These are phyloP conservation scores for Drosophila navojoa DNA, from an alignment of 1,140 invertebrate genomes.

Conservation along the genomic window DNA sequence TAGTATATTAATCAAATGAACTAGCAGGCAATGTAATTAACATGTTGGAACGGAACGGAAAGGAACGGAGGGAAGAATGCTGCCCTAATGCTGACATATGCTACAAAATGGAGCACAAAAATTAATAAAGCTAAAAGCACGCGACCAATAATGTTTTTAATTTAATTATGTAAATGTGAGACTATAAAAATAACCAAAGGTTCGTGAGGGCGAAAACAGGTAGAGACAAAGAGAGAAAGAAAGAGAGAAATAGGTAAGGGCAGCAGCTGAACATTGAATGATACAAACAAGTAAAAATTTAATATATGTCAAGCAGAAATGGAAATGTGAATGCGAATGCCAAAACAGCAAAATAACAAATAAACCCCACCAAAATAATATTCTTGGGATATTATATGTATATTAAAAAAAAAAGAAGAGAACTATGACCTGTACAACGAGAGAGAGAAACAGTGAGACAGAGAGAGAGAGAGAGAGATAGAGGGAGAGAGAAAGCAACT, in stretches of 20 bases:
- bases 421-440: not conserved
- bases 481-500: slow-evolving; percentile 2
- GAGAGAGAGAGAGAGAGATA: slow-evolving; percentile 3
- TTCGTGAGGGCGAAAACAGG: not conserved
- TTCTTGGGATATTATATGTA: slow-evolving; percentile 25
- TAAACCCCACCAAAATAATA: slow-evolving; percentile 19
- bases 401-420: slow-evolving; percentile 22
- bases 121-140: slow-evolving; percentile 81
- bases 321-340: slow-evolving; percentile 61
- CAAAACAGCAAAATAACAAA: slow-evolving; percentile 44
- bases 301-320: slow-evolving; percentile 79
- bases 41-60: not conserved
- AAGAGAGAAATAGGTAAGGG: not conserved
- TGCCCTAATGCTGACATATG: slow-evolving; percentile 43
- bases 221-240: no score
- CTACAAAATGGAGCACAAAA: slow-evolving; percentile 55
- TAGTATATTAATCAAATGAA: slow-evolving; percentile 73
- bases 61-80: slow-evolving; percentile 5
- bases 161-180: slow-evolving; percentile 79
- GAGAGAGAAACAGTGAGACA: not conserved
- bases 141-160: slow-evolving; percentile 78
- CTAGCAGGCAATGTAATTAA: slow-evolving; percentile 38
- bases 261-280: slow-evolving; percentile 16
- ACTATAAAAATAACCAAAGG: slow-evolving; percentile 49
- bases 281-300: slow-evolving; percentile 51